Evolutionary conservation across 1,140 invertebrate genomes (phyloP).

Genomic region (Lepidurus arcticus): DNA sequence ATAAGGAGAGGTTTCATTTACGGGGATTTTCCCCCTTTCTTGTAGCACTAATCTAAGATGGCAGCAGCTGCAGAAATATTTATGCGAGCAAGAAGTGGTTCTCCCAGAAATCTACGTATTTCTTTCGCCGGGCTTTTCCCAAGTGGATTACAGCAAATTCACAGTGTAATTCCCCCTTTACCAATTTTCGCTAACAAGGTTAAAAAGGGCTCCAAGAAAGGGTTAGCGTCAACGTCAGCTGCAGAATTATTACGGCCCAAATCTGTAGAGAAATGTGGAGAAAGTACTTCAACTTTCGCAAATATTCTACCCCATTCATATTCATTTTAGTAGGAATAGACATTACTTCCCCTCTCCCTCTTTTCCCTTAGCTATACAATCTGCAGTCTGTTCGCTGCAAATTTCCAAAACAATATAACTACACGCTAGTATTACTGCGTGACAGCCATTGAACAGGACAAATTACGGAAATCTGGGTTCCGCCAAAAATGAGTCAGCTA

Average conservation of each 20-base stretch:
- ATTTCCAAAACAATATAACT: no score
- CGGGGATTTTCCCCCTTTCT: background rate
- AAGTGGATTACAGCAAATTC: background rate
- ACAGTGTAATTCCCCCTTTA: slow-evolving; percentile 10
- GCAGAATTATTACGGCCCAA: background rate
- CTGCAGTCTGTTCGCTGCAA: no score
- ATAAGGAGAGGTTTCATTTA: background rate
- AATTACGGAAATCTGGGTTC: no score
- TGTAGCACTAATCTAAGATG: background rate
- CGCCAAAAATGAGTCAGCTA: no score
- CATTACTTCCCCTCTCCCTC: no score
- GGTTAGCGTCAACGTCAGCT: background rate
- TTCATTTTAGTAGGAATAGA: no score
- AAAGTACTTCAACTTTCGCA: background rate
- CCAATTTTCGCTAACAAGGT: background rate
- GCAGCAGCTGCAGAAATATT: slow-evolving; percentile 13
- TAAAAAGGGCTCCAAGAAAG: background rate
- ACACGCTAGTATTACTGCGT: no score
- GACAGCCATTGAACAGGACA: no score
- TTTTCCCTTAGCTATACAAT: no score
- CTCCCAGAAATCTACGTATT: background rate
- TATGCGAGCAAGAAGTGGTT: background rate
- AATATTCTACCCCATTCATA: background rate
- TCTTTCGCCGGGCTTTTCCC: background rate
- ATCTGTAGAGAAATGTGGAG: background rate